Evolutionary conservation across 2,888 invertebrate species (phyloP), one percentile per base, ranked within the genome.

Genomic region (Achlya flavicornis): DNA sequence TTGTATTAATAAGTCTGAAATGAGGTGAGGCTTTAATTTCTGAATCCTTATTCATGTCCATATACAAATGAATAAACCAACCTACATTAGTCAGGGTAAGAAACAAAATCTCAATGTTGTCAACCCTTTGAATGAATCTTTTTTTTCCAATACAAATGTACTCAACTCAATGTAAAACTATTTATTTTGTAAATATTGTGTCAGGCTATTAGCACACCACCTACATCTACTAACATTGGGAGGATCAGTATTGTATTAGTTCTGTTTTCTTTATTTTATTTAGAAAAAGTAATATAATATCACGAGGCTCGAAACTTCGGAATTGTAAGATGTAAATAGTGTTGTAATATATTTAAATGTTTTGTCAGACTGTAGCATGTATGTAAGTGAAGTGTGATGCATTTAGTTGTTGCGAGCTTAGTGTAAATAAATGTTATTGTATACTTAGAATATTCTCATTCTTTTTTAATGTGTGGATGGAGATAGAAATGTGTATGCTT

Each of bases 371-470:
- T 38, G 41, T 60, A 60, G 80, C 74, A 72, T 83, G 83, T 83
- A 82, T 83, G 76, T 78, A 76, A 75, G 75, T 73, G 67, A 65
- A 75, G 82, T 85, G 81, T 73, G 74, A 82, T 86, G 84, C 83
- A 82, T 84, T 83, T 84, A 85, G 83, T 70, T 80, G 80, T 81
- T 76, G 79, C 80, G 87, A 91, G 88, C 89, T 90, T 90, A 89
- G 88, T 90, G 90, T 91, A 90, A 73, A 91, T 89, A 90, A 81
- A 87, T 85, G 85, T 90, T 87, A 85, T 78, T 80, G 82, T 89
- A 89, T 87, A 88, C 85, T 81, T 89, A 88, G 84, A 80, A 76
- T 60, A 83, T 80, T 80, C 78, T 75, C 76, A 85, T 85, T 81
- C 72, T 80, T 81, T 85, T 80, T 75, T 70, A 19, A 53, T 76